A percentile compares a stretch with the other conserved stretches of the same genome.
Conservation (phyloP, 2,797 vertebrate species). For the Hipposideros larvatus region DNA sequence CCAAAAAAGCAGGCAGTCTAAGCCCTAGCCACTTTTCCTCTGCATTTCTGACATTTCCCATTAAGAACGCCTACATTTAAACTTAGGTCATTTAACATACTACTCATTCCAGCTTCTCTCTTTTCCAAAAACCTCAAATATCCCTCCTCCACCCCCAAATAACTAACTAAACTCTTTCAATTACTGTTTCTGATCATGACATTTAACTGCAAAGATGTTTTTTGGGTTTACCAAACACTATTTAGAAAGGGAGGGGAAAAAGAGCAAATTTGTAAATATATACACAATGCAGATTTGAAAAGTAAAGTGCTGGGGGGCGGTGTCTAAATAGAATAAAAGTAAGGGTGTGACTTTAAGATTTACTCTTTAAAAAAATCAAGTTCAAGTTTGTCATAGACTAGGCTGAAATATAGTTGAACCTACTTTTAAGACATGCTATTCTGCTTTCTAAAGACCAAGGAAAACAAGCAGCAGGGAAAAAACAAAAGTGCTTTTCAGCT, state of each 20-base stretch:
- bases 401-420: slow-evolving; percentile 13
- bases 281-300: not conserved
- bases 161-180: slow-evolving; percentile 53
- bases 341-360: not conserved
- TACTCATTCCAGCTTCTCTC: not conserved
- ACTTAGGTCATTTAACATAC: slow-evolving; percentile 17
- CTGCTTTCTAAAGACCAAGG: slow-evolving; percentile 58
- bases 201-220: slow-evolving; percentile 1
- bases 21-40: not conserved
- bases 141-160: not conserved
- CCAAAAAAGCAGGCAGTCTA: not conserved
- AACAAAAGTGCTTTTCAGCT: slow-evolving; percentile 56
- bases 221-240: slow-evolving; percentile 54
- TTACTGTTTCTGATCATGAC: slow-evolving; percentile 45
- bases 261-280: slow-evolving; percentile 4
- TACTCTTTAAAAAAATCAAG: slow-evolving; percentile 50
- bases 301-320: not conserved
- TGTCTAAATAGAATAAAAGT: slow-evolving; percentile 15
- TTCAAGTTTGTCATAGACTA: slow-evolving; percentile 48
- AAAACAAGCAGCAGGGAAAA: slow-evolving; percentile 47
- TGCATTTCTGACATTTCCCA: not conserved
- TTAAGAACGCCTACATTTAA: slow-evolving; percentile 49
- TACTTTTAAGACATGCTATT: slow-evolving; percentile 51
- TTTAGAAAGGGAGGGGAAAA: slow-evolving; percentile 16
- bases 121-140: slow-evolving; percentile 34